phyloP scores from a whole-genome alignment of 2,797 vertebrate genomes.

The Tragopan temminckii region DNA sequence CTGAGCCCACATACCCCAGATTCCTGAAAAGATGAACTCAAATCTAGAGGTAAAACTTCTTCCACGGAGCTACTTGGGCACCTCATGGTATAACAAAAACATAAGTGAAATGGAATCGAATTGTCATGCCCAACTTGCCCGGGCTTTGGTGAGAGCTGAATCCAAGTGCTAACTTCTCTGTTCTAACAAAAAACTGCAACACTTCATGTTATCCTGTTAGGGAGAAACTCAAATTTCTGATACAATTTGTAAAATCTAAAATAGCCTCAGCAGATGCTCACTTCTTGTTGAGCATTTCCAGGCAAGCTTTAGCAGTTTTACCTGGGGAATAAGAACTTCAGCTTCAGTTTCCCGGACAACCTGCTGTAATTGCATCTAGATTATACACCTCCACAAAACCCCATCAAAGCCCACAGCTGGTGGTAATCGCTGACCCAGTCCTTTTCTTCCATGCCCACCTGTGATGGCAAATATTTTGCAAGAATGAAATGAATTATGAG shows the following conservation, averaged over 20 bases:
- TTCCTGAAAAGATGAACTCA: background rate
- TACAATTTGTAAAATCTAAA: background rate
- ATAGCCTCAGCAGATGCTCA: conserved; percentile 45
- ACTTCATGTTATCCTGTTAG: background rate
- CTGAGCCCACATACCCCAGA: fast-evolving
- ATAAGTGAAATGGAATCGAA: background rate
- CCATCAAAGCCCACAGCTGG: background rate
- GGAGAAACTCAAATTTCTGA: background rate
- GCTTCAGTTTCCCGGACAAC: conserved; percentile 38
- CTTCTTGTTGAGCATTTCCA: conserved; percentile 33
- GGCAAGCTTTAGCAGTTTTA: conserved; percentile 26
- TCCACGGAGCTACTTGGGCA: background rate
- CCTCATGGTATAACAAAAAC: background rate
- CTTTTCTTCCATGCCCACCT: background rate
- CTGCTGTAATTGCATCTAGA: background rate
- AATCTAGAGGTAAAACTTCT: background rate
- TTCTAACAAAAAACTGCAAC: background rate
- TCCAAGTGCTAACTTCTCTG: background rate
- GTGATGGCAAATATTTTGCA: background rate
- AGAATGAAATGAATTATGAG: background rate
- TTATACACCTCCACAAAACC: background rate
- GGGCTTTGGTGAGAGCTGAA: background rate
- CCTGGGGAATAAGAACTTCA: conserved; percentile 22
- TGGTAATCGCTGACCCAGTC: background rate
- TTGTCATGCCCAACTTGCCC: background rate